Conservation (phyloP, 2,888 invertebrate genomes). For the Drosophila diplacantha region DNA sequence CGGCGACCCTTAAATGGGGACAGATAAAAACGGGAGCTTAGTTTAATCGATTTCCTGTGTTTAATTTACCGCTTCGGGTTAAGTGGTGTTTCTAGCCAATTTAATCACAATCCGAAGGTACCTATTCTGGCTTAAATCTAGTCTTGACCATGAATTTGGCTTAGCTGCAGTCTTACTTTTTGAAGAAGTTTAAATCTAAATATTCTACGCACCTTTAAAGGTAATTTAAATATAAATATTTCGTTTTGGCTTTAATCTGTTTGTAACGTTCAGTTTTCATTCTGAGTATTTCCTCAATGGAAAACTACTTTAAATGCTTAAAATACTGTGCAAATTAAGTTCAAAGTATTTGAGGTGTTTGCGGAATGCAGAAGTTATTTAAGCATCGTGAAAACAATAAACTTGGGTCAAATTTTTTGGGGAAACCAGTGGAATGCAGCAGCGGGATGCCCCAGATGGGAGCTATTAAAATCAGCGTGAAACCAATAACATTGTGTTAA, state of each 20-base stretch:
- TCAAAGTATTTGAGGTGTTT: neutral
- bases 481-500: constrained; percentile 52
- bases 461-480: constrained; percentile 41
- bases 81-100: neutral
- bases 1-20: constrained; percentile 34
- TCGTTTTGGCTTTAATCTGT: neutral
- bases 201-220: no score
- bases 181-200: neutral
- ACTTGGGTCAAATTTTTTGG: constrained; percentile 15
- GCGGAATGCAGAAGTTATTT: constrained; percentile 9
- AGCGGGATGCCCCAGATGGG: constrained; percentile 23
- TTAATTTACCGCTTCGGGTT: constrained; percentile 27
- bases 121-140: neutral
- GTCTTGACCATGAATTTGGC: neutral
- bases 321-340: neutral
- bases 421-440: constrained; percentile 3
- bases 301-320: neutral
- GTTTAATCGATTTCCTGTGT: constrained; percentile 27
- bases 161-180: neutral
- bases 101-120: neutral
- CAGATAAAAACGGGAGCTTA: constrained; percentile 45
- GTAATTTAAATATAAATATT: no score
- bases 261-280: neutral
- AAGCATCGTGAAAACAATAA: constrained; percentile 10
- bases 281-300: neutral